Evolutionary conservation across 2,797 vertebrate species (phyloP).

Genomic region (Pipistrellus kuhlii): DNA sequence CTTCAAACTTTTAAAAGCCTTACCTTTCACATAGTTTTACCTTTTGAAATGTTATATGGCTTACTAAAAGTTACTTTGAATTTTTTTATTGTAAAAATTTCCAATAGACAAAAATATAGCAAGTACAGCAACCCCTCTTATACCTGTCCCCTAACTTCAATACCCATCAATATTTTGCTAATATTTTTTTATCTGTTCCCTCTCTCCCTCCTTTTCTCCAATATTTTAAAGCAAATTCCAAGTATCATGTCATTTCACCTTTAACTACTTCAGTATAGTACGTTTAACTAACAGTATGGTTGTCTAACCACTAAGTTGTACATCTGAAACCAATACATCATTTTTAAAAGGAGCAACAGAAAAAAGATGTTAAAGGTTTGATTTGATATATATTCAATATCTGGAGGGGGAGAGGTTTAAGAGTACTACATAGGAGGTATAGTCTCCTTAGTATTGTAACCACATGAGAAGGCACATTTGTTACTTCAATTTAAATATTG

Average conservation of each 20-base stretch:
- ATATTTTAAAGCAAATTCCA: slow-evolving; percentile 49
- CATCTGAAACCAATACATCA: neutral
- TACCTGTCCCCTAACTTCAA: neutral
- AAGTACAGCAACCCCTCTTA: neutral
- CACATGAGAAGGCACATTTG: neutral
- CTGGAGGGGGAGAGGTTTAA: neutral
- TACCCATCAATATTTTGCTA: neutral
- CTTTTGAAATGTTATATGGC: neutral
- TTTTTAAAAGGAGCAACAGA: neutral
- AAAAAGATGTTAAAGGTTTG: neutral
- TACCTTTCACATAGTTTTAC: neutral
- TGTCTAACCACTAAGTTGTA: neutral
- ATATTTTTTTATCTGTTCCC: slow-evolving; percentile 5
- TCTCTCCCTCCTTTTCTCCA: slow-evolving; percentile 2
- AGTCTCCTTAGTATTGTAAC: neutral
- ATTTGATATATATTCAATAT: neutral
- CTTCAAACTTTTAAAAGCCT: neutral
- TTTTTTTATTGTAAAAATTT: neutral
- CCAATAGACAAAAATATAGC: neutral
- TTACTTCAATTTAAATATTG: neutral
- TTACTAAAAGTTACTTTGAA: neutral
- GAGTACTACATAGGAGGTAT: neutral
- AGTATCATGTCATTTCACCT: neutral
- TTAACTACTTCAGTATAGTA: neutral
- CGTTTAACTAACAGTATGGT: neutral